Evolutionary conservation across 2,797 vertebrate genomes (phyloP), one percentile per base, ranked within the genome.

Genomic region (Rhinogobio ventralis): DNA sequence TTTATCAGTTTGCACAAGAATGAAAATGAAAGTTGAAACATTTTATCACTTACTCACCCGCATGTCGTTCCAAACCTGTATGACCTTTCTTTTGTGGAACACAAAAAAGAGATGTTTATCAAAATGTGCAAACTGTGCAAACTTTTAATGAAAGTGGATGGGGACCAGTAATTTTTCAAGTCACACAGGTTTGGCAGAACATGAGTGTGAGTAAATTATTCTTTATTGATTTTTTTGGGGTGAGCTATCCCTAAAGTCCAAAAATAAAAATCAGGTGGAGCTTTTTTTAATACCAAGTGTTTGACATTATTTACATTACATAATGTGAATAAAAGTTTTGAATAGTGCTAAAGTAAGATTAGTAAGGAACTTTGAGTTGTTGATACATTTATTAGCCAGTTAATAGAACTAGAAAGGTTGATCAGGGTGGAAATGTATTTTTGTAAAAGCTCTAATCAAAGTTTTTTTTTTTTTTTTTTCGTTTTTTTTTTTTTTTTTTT

Each of bases 1-100:
- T 60, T 60, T 8, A 77, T 17, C 51, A 57, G 62, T 68, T 77
- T 77, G 42, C n/a, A 7, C 55, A 82, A 33, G n/a, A 20, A 83
- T 83, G 2, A 49, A 28, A 64, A 28, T 64, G 14, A 81, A 60
- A 82, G 20, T 46, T 28, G 9, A 11, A n/a, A 45, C 6, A 4
- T 74, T 53, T 55, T n/a, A 75, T 55, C 7, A 55, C 14, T 55
- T 23, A 75, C 28, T 4, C 53, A n/a, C 7, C 51, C 2, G 7
- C 20, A 55, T 75, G 30, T n/a, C 6, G 20, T 49, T 36, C 30
- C 30, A 74, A 33, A 71, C 23, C 39, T 71, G 42, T n/a, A 19
- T 46, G 14, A 46, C 1, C 7, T 72, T 33, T 14, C 7, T 73
- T 49, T 49, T 49, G 42, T 49, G n/a, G 69, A 46, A 46, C 8